These are phyloP conservation scores for Gallinago nigripennis DNA, from an alignment of 2,797 vertebrate genomes.

Conservation along the genomic window DNA sequence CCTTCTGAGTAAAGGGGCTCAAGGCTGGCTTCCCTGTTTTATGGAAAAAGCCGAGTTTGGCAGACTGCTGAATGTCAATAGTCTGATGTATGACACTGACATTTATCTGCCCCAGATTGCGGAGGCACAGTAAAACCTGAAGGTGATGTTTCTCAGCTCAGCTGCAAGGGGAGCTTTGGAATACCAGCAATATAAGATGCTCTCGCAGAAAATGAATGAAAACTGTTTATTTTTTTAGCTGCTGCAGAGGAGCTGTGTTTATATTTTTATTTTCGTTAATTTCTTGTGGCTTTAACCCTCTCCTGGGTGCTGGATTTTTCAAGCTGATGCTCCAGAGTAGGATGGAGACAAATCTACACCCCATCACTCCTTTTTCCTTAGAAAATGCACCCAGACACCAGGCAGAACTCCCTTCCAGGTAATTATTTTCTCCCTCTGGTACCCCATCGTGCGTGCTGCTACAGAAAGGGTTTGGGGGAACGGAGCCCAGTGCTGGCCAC, in stretches of 20 bases:
- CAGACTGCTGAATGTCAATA: neutral
- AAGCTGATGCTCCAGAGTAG: neutral
- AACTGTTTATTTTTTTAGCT: neutral
- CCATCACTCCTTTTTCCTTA: neutral
- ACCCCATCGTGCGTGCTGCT: neutral
- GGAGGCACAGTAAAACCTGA: neutral
- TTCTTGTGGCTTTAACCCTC: neutral
- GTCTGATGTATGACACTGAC: neutral
- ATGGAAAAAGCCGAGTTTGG: conserved; percentile 3
- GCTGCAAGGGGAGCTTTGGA: neutral
- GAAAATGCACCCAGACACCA: neutral
- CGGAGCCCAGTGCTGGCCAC: neutral
- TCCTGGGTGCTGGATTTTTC: neutral
- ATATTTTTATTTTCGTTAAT: neutral
- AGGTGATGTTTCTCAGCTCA: conserved; percentile 4
- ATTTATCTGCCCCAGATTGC: conserved; percentile 2
- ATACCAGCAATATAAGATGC: neutral
- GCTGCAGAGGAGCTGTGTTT: neutral
- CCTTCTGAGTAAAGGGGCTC: neutral
- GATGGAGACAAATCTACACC: neutral
- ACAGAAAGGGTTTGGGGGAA: neutral
- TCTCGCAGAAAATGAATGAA: neutral
- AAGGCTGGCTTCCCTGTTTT: neutral
- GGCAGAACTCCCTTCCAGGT: neutral
- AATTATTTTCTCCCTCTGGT: neutral